These are phyloP conservation scores for Ormyrus labotus DNA, from an alignment of 2,888 invertebrate genomes.

Conservation along the genomic window DNA sequence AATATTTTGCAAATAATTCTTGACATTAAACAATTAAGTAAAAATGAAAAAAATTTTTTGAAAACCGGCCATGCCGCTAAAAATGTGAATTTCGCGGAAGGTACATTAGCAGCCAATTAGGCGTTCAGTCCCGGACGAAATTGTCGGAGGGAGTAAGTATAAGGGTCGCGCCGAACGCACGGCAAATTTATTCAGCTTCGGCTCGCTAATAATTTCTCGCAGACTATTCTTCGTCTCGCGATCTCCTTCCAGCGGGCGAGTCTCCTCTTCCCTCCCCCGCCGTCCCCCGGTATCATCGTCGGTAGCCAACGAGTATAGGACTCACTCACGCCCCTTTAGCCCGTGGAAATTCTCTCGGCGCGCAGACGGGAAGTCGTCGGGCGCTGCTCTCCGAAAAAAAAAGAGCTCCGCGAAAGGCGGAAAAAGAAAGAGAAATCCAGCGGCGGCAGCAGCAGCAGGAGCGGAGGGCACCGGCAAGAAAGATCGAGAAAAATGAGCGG, in stretches of 20 bases:
- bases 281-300: not conserved
- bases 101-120: not conserved
- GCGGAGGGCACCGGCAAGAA: not conserved
- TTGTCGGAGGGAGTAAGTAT: not conserved
- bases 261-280: not conserved
- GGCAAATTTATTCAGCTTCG: constrained; percentile 25
- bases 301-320: too few species aligned
- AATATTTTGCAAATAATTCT: too few species aligned
- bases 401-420: not conserved
- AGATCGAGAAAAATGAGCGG: constrained; percentile 23
- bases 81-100: too few species aligned
- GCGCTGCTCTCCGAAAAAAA: not conserved
- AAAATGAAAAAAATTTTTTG: too few species aligned
- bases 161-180: not conserved
- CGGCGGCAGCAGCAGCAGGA: not conserved
- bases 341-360: too few species aligned
- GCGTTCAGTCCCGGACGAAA: not conserved
- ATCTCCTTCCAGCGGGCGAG: constrained; percentile 11
- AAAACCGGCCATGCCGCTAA: too few species aligned
- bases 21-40: too few species aligned
- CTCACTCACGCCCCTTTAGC: not conserved
- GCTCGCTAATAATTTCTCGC: constrained; percentile 26
- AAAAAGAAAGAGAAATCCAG: not conserved
- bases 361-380: not conserved
- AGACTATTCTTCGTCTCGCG: constrained; percentile 6